Evolutionary conservation across 2,888 invertebrate genomes (phyloP).

Genomic region (Cephus pygmeus): DNA sequence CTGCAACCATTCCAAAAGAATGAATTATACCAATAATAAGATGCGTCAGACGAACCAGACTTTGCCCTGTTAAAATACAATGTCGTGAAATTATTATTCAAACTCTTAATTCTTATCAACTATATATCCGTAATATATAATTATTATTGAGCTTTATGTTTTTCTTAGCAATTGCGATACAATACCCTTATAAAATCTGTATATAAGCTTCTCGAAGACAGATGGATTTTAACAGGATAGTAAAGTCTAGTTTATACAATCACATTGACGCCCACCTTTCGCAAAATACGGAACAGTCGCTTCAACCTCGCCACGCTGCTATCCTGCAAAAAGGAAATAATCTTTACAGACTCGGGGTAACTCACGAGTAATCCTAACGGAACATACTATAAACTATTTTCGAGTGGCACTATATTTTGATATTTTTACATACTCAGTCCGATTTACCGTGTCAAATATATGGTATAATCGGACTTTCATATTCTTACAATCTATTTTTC

Average conservation of each 20-base stretch:
- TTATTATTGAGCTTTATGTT: neutral
- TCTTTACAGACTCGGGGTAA: conserved; percentile 51
- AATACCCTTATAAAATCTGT: neutral
- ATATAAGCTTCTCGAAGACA: neutral
- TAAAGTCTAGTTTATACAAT: conserved; percentile 30
- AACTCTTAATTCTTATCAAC: neutral
- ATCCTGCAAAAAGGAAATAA: conserved; percentile 57
- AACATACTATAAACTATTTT: neutral
- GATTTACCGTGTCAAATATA: neutral
- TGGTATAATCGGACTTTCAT: neutral
- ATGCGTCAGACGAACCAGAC: conserved; percentile 40
- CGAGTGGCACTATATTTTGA: too few relatives aligned
- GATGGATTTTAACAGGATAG: conserved; percentile 27
- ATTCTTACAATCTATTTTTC: neutral
- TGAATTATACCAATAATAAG: conserved; percentile 32
- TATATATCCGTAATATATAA: neutral
- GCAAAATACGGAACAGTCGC: conserved; percentile 39
- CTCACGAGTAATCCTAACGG: conserved; percentile 26
- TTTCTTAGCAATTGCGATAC: neutral
- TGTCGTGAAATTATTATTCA: neutral
- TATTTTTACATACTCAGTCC: neutral
- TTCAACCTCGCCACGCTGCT: conserved; percentile 43
- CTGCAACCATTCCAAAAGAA: conserved; percentile 47
- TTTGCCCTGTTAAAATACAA: conserved; percentile 28
- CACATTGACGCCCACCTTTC: conserved; percentile 52